Percentiles rank a stretch among this genome's conserved stretches.
These are phyloP conservation scores for Nephrotoma flavescens DNA, from an alignment of 2,888 invertebrate genomes.

Conservation along the genomic window DNA sequence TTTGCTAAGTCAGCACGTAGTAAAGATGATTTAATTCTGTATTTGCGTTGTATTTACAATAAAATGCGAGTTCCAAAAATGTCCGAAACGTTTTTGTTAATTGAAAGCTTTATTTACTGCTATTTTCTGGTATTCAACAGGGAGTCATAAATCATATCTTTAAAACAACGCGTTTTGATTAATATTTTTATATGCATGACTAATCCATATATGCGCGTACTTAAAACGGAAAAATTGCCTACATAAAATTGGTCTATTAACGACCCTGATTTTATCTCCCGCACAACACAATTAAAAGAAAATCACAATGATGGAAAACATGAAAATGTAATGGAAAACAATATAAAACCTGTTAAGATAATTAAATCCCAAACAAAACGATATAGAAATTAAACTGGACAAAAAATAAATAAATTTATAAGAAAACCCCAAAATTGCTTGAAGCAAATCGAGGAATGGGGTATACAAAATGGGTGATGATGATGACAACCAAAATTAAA, in stretches of 20 bases:
- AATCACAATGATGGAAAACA: background rate
- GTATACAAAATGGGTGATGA: background rate
- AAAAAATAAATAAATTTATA: background rate
- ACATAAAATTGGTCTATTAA: background rate
- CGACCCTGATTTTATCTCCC: background rate
- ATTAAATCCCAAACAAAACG: background rate
- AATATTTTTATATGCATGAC: background rate
- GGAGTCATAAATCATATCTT: background rate
- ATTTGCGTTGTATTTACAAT: background rate
- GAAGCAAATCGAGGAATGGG: background rate
- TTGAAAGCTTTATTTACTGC: background rate
- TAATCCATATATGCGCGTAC: background rate
- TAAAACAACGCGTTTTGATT: background rate
- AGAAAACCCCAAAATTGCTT: background rate
- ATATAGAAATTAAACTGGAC: background rate
- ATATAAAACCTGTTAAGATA: background rate
- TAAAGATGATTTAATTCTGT: background rate
- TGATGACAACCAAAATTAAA: background rate
- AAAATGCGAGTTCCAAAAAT: background rate
- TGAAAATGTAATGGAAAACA: background rate
- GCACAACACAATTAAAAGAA: background rate
- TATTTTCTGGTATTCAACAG: background rate
- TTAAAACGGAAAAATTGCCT: background rate
- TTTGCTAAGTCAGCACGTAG: background rate
- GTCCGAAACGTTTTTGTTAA: background rate